A percentile compares a stretch with the other conserved stretches of the same genome.
These are phyloP conservation scores for Regulus satrapa DNA, from an alignment of 2,113 vertebrate species.

Conservation along the genomic window DNA sequence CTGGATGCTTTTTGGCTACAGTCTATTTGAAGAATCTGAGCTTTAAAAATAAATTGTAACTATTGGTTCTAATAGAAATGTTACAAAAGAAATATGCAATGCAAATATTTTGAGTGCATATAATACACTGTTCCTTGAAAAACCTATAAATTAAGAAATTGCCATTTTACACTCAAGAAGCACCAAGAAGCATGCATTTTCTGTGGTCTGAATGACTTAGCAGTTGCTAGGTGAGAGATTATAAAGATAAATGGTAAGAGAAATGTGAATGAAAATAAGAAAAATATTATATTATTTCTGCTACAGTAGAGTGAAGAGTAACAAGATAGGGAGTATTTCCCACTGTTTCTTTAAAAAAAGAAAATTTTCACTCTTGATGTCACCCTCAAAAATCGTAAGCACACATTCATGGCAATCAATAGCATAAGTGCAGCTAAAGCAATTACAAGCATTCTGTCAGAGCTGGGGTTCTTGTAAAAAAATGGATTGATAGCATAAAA, in stretches of 20 bases:
- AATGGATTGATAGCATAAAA: background rate
- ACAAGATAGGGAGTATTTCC: background rate
- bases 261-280: background rate
- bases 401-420: background rate
- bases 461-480: background rate
- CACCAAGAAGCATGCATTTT: background rate
- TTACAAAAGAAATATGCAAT: background rate
- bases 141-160: background rate
- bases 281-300: background rate
- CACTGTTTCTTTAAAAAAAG: background rate
- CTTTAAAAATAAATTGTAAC: background rate
- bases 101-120: background rate
- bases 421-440: background rate
- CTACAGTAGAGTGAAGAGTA: background rate
- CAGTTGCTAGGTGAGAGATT: background rate
- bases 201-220: background rate
- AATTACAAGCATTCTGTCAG: background rate
- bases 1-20: background rate
- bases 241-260: background rate
- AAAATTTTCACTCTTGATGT: background rate
- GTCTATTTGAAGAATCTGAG: background rate
- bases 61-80: background rate
- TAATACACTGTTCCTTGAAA: background rate
- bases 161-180: no score
- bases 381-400: background rate